phyloP scores from a whole-genome alignment of 1,140 invertebrate species.

The Anastatus disparis region DNA sequence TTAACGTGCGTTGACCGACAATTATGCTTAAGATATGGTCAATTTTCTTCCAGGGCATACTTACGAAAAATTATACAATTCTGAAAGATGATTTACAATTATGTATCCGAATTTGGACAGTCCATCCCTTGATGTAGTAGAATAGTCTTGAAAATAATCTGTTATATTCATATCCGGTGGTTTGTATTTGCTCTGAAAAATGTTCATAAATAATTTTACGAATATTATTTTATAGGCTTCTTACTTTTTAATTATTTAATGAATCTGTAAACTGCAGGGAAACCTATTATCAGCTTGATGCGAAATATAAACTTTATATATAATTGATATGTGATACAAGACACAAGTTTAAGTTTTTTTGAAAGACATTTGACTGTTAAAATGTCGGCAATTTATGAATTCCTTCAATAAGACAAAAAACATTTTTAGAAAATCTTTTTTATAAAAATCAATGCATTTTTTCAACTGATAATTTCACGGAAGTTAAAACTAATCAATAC shows the following conservation, averaged over 20 bases:
- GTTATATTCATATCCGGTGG: background rate
- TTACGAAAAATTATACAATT: conserved; percentile 36
- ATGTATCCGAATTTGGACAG: conserved; percentile 22
- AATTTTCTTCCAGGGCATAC: too few relatives aligned
- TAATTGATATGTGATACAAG: too few relatives aligned
- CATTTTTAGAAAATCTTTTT: background rate
- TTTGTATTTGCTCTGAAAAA: background rate
- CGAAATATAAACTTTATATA: too few relatives aligned
- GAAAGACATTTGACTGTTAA: background rate
- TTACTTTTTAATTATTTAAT: too few relatives aligned
- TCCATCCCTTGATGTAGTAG: background rate
- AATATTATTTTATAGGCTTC: too few relatives aligned
- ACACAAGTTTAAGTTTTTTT: too few relatives aligned
- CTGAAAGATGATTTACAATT: conserved; percentile 16
- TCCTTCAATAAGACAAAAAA: background rate
- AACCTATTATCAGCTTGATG: background rate
- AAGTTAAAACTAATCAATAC: too few relatives aligned
- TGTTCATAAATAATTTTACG: too few relatives aligned
- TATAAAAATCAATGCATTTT: background rate
- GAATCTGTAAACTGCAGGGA: too few relatives aligned
- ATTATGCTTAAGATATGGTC: too few relatives aligned
- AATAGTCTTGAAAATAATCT: conserved; percentile 14
- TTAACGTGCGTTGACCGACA: too few relatives aligned
- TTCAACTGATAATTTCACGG: background rate
- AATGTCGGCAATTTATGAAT: background rate